phyloP scores from a whole-genome alignment of 2,888 invertebrate species.

The Caenorhabditis sulstoni region DNA sequence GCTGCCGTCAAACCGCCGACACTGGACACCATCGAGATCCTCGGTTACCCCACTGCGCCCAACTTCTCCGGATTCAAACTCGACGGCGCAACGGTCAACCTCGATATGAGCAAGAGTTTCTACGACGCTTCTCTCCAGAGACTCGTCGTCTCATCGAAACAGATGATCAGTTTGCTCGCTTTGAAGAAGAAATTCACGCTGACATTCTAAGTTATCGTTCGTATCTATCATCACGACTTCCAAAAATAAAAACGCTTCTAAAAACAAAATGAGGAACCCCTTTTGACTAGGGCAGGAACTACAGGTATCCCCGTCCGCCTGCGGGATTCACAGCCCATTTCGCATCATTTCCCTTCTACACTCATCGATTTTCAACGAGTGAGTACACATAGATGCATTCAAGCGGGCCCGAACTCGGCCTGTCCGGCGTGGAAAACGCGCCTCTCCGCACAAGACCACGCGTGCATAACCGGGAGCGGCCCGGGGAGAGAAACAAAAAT shows the following conservation, averaged over 20 bases:
- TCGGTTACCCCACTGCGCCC: constrained; percentile 65
- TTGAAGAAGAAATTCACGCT: constrained; percentile 52
- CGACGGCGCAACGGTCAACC: constrained; percentile 24
- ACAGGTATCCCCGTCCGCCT: constrained; percentile 3
- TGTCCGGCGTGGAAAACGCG: not conserved
- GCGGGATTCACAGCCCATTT: constrained; percentile 41
- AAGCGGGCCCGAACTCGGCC: constrained; percentile 10
- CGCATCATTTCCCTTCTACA: constrained; percentile 65
- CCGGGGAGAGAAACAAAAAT: not conserved
- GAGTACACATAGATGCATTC: constrained; percentile 62
- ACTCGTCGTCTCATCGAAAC: constrained; percentile 15
- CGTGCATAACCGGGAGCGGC: constrained; percentile 13
- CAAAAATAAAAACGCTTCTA: not conserved
- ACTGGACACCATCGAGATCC: constrained; percentile 69
- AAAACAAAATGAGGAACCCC: constrained; percentile 38
- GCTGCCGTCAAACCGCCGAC: constrained; percentile 56
- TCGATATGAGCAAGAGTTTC: constrained; percentile 35
- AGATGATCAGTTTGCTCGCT: constrained; percentile 40
- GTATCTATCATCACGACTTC: not conserved
- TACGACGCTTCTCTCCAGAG: constrained; percentile 35
- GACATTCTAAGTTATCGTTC: constrained; percentile 31
- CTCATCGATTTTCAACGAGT: constrained; percentile 47
- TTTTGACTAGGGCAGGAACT: constrained; percentile 14
- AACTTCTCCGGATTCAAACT: constrained; percentile 62
- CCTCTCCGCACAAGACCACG: constrained; percentile 28